Base-by-base conservation (phyloP, 2,113 vertebrate species). In the Pyxicephalus adspersus region DNA sequence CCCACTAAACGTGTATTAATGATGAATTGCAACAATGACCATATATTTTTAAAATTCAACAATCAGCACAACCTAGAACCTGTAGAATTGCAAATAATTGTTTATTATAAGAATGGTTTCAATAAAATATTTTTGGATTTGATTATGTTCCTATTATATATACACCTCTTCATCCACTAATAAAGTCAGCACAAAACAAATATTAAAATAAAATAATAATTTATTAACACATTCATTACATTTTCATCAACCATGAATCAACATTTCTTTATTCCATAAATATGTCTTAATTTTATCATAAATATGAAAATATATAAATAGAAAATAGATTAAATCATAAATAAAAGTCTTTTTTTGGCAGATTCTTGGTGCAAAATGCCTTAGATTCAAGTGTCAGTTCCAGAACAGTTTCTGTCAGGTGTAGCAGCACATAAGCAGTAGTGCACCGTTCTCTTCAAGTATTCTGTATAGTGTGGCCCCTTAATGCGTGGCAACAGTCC, bases 231-330 rank as follows among this genome's bases (percentile, higher is more conserved):
- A 71, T 19, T n/a, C n/a, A n/a, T n/a, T n/a, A n/a, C n/a, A 22
- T 19, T 54, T 13, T 23, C 4, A 67, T n/a, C 11, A 63, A 45
- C 11, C 38, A 45, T 45, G 9, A 45, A 13, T 45, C 38, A 15
- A 13, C 2, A 2, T 9, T 45, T 45, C 6, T 45, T 45, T 11
- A 3, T 16, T 16, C 8, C 15, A 70, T 19, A 70, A 17, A 71
- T 31, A 72, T 20, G 6, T 45, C 38, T 29, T 50, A 50, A 68
- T 68, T n/a, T n/a, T n/a, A 72, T 34, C 52, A 72, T 23, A 38
- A 57, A 74, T 31, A 74, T 70, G 18, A 29, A 23, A 50, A 57
- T 72, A 58, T 71, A 74, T 74, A 74, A 74, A 74, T 74, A 74
- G 26, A 22, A 0, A 57, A 22, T 72, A 71, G 26, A 29, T 18